phyloP scores from a whole-genome alignment of 2,113 vertebrate species.

The Chaetodon auriga region DNA sequence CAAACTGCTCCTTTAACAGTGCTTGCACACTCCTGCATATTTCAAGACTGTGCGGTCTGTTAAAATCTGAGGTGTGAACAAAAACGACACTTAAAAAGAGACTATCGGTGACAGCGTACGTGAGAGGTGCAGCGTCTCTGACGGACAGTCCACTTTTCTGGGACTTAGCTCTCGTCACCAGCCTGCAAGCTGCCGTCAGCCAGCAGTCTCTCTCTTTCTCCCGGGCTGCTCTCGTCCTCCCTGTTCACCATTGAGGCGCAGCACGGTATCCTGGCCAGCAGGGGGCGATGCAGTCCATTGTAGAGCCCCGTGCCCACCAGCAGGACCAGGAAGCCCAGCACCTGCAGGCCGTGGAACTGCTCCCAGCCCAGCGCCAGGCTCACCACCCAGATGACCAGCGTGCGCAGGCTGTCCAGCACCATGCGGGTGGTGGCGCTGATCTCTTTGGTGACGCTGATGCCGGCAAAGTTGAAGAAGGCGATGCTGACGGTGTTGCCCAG shows the following conservation, averaged over 20 bases:
- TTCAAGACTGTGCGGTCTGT: conserved; percentile 14
- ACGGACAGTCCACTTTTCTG: neutral
- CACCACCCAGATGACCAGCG: conserved; percentile 91
- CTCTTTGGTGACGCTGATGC: conserved; percentile 96
- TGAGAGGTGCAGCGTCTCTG: conserved; percentile 33
- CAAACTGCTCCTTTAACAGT: conserved; percentile 4
- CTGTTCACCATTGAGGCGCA: rapidly evolving
- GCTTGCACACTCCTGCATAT: neutral
- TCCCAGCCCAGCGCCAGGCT: conserved; percentile 94
- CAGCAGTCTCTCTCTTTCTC: conserved; percentile 86
- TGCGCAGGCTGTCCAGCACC: conserved; percentile 96
- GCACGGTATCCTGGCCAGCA: conserved; percentile 82
- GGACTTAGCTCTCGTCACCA: conserved; percentile 60
- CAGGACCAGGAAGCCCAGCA: conserved; percentile 91
- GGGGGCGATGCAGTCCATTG: conserved; percentile 90
- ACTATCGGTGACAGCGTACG: conserved; percentile 6
- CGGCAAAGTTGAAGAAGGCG: conserved; percentile 97
- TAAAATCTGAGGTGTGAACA: conserved; percentile 34
- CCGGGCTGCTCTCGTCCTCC: conserved; percentile 45
- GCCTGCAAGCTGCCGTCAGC: conserved; percentile 38
- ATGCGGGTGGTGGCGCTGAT: conserved; percentile 97
- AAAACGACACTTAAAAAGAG: conserved; percentile 19
- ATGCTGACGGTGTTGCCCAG: conserved; percentile 94
- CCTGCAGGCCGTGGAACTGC: conserved; percentile 89
- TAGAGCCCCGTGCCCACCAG: conserved; percentile 89